These are phyloP conservation scores for Peromyscus polionotus DNA, from an alignment of 2,113 vertebrate species.

Conservation along the genomic window DNA sequence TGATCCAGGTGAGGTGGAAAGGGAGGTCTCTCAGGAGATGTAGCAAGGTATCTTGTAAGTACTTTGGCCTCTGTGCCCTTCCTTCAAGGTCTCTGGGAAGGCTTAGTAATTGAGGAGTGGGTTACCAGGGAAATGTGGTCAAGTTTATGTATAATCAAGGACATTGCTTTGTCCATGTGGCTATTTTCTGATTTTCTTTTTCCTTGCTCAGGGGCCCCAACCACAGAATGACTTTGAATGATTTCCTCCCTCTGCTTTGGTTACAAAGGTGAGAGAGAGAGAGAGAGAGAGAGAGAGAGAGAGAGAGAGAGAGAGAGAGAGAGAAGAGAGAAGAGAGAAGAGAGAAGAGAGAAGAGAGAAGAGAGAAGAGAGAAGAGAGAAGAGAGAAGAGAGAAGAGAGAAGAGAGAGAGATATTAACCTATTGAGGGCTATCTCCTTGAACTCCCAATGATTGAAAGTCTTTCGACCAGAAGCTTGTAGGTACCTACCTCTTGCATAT, in stretches of 20 bases:
- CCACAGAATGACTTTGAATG: background rate
- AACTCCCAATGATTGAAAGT: background rate
- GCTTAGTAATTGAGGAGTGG: background rate
- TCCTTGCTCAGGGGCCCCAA: background rate
- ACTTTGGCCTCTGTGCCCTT: background rate
- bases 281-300: background rate
- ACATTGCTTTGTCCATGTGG: background rate
- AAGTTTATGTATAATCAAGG: background rate
- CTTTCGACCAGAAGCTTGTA: background rate
- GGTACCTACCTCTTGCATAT: background rate
- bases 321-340: background rate
- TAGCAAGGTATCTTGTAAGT: background rate
- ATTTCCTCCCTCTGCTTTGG: background rate
- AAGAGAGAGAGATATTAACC: background rate
- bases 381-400: background rate
- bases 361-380: background rate
- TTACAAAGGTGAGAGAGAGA: background rate
- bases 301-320: background rate
- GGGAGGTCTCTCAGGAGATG: background rate
- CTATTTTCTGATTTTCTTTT: background rate
- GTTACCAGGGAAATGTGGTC: background rate
- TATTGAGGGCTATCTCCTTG: background rate
- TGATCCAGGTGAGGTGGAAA: background rate
- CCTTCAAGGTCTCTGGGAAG: background rate
- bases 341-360: background rate